Conservation (phyloP, 2,888 invertebrate genomes). For the Drosophila emarginata region DNA sequence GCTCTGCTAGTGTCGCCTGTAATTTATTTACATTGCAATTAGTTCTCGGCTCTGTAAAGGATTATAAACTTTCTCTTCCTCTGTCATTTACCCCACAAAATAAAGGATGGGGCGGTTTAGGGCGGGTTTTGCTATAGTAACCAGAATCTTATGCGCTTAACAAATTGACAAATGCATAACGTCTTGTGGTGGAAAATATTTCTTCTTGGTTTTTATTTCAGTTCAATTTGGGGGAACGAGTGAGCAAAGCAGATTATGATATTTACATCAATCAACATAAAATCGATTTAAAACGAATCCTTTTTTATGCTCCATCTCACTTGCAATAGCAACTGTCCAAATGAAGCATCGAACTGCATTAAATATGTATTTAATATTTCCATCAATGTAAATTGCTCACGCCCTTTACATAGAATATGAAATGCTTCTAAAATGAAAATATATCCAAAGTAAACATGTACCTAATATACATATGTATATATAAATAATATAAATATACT, state of each 20-base stretch:
- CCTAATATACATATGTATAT: too few relatives aligned
- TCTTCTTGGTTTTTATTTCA: neutral
- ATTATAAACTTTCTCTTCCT: slow-evolving; percentile 69
- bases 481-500: too few relatives aligned
- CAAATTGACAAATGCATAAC: slow-evolving; percentile 62
- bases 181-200: slow-evolving; percentile 25
- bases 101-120: neutral
- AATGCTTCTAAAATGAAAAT: neutral
- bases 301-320: neutral
- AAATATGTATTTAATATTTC: neutral
- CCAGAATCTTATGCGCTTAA: slow-evolving; percentile 61
- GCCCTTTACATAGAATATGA: neutral
- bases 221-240: neutral
- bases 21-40: slow-evolving; percentile 81
- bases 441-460: too few relatives aligned
- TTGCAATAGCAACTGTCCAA: neutral
- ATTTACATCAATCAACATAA: slow-evolving; percentile 1
- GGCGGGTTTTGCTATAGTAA: slow-evolving; percentile 5
- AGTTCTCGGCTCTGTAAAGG: slow-evolving; percentile 79
- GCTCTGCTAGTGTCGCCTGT: slow-evolving; percentile 68
- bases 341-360: neutral
- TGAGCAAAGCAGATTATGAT: neutral
- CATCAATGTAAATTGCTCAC: neutral
- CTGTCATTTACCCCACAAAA: slow-evolving; percentile 12
- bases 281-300: neutral